Evolutionary conservation across 2,113 vertebrate genomes (phyloP), one percentile per base, ranked within the genome.

Genomic region (Sorex fumeus): DNA sequence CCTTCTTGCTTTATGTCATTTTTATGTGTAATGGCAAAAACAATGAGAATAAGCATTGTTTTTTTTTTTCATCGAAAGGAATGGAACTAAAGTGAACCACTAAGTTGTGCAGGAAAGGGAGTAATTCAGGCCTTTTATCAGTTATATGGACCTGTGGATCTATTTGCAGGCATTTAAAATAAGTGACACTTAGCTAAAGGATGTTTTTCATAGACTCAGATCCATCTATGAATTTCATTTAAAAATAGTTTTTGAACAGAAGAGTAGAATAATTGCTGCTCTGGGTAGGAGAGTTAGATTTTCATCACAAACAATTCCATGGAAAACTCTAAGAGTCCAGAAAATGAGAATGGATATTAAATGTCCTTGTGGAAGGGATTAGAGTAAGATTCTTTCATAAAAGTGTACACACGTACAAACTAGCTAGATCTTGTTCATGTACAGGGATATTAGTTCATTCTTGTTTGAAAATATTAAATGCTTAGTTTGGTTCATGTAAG

Each of bases 401-500:
- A 82, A 6, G 0, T 2, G 57, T 2, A 27, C n/a, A 23, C 40
- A 3, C 18, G 69, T 88, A 32, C 66, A 88, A 76, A 34, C 43
- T 75, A 93, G 21, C n/a, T n/a, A n/a, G n/a, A n/a, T n/a, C n/a
- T 88, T 66, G 15, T 53, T 92, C 30, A 62, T 70, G 27, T 57
- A 15, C 47, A 75, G 21, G 10, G 11, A 36, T 80, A 36, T 23
- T 16, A 40, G 47, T 69, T 16, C 23, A 47, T 84, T 71, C 62
- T 80, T 84, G 57, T 18, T 3, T 23, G 32, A 4, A 93, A 80
- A 43, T 64, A 66, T 47, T 50, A 81, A 30, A 74, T 64, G 16
- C 18, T 80, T 79, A 62, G 10, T 66, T 91, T 91, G 36, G 47
- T 88, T 92, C 7, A 57, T 57, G 89, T 36, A 90, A 81, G 69